phyloP scores from a whole-genome alignment of 2,888 invertebrate species.

The Timema cristinae region DNA sequence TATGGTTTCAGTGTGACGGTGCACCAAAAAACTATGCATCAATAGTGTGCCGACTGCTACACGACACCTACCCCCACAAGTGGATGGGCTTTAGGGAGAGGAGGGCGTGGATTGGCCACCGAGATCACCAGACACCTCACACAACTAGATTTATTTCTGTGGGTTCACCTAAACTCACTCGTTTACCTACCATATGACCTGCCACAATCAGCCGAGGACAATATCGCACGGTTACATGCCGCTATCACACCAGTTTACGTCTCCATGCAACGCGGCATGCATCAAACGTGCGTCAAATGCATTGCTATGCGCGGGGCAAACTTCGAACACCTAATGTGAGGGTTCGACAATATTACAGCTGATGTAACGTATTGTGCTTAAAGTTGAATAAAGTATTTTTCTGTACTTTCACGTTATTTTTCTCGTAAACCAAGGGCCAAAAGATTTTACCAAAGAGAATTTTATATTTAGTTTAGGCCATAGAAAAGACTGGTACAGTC shows the following conservation, averaged over 20 bases:
- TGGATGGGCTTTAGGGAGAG: not conserved
- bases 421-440: too few relatives aligned
- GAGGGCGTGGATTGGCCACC: conserved; percentile 1
- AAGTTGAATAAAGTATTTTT: too few relatives aligned
- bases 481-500: too few relatives aligned
- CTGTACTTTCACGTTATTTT: too few relatives aligned
- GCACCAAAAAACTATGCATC: not conserved
- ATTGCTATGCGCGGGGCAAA: not conserved
- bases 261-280: not conserved
- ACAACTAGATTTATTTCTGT: conserved; percentile 1
- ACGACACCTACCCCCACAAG: not conserved
- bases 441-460: too few relatives aligned
- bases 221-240: not conserved
- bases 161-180: not conserved
- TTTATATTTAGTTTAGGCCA: too few relatives aligned
- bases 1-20: conserved; percentile 3
- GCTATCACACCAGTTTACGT: not conserved
- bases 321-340: not conserved
- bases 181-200: not conserved
- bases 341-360: not conserved
- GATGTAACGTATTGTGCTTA: too few relatives aligned
- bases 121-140: conserved; percentile 7
- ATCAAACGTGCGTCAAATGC: not conserved
- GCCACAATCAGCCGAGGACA: not conserved
- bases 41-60: not conserved